phyloP scores from a whole-genome alignment of 2,797 vertebrate species.

The Neosilurus hyrtlii region DNA sequence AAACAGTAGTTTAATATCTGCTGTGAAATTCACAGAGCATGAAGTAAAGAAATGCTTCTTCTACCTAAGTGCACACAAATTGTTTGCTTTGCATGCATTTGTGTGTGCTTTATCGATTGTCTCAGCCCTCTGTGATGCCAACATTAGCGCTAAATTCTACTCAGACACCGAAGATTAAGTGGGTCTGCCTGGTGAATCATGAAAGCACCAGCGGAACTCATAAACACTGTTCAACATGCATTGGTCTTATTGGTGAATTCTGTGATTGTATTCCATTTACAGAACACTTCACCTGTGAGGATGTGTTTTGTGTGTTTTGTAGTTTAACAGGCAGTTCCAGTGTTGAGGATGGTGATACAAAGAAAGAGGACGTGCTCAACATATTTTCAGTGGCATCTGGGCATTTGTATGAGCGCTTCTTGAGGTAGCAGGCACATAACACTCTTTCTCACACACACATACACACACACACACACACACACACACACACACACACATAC shows the following conservation, averaged over 20 bases:
- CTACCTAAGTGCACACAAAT: not conserved
- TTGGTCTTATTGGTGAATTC: not conserved
- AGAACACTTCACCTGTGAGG: not conserved
- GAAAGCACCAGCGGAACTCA: not conserved
- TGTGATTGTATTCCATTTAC: not conserved
- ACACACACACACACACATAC: constrained; percentile 25
- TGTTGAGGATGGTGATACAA: constrained; percentile 69
- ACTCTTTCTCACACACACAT: not conserved
- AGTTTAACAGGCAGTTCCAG: constrained; percentile 81
- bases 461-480: constrained; percentile 19
- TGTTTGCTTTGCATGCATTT: not conserved
- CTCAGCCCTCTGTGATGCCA: not conserved
- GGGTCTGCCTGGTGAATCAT: not conserved
- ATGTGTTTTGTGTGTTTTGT: constrained; percentile 44
- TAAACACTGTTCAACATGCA: not conserved
- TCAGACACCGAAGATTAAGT: not conserved
- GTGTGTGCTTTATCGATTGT: not conserved
- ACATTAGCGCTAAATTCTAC: not conserved
- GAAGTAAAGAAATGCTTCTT: not conserved
- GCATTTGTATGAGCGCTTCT: constrained; percentile 94
- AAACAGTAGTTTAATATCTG: not conserved
- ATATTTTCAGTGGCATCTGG: constrained; percentile 97
- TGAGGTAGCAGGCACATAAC: constrained; percentile 77
- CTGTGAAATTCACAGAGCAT: not conserved
- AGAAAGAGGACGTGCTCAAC: constrained; percentile 82